Conservation (phyloP, 1,140 invertebrate genomes). For the Drosophila obscura region DNA sequence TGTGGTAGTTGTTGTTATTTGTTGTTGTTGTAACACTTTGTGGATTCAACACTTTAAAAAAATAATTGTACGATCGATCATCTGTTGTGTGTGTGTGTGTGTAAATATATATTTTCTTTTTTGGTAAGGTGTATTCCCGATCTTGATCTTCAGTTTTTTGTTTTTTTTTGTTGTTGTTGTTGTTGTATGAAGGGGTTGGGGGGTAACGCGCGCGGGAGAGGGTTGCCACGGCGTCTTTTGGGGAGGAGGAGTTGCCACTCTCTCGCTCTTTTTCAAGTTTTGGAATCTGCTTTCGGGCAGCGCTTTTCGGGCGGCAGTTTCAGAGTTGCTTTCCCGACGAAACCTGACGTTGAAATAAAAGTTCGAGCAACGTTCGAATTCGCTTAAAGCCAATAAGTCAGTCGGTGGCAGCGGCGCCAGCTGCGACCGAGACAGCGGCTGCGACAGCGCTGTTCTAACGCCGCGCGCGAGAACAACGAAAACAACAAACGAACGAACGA, state of each 20-base stretch:
- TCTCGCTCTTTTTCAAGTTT: slow-evolving; percentile 14
- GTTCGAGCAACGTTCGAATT: slow-evolving; percentile 78
- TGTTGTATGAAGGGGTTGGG: neutral
- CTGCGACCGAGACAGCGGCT: slow-evolving; percentile 30
- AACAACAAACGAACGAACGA: slow-evolving; percentile 20
- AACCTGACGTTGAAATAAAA: slow-evolving; percentile 81
- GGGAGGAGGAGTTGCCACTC: too few species aligned
- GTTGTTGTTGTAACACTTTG: slow-evolving; percentile 45
- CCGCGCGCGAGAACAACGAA: slow-evolving; percentile 52
- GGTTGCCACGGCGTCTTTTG: neutral
- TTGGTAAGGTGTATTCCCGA: slow-evolving; percentile 1
- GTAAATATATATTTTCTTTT: too few species aligned
- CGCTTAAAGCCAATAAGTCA: slow-evolving; percentile 82
- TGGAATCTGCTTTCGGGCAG: slow-evolving; percentile 20
- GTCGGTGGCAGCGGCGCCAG: slow-evolving; percentile 47
- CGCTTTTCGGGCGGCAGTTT: slow-evolving; percentile 39
- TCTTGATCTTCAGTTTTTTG: slow-evolving; percentile 17
- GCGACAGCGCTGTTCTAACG: slow-evolving; percentile 62
- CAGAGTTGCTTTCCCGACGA: slow-evolving; percentile 77
- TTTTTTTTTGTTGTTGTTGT: slow-evolving; percentile 5
- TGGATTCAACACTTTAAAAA: slow-evolving; percentile 70
- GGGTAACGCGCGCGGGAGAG: neutral
- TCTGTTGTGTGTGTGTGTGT: slow-evolving; percentile 11
- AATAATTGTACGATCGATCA: slow-evolving; percentile 51
- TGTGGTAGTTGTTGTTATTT: slow-evolving; percentile 51